A percentile compares a stretch with the other conserved stretches of the same genome.
Conservation (phyloP, 2,113 vertebrate genomes). For the Leptodactylus fuscus region DNA sequence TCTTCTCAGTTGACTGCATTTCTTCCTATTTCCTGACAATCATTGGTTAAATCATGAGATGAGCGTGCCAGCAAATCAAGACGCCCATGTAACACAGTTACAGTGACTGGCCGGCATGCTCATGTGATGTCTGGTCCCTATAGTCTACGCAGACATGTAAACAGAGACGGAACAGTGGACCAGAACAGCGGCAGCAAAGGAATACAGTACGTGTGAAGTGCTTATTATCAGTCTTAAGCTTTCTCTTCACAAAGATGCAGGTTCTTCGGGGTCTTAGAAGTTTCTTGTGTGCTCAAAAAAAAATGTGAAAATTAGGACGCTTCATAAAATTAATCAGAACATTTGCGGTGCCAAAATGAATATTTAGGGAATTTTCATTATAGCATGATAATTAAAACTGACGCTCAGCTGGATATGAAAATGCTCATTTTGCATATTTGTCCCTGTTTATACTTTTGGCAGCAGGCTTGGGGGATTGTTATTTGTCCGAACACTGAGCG, state of each 20-base stretch:
- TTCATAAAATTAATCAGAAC: neutral
- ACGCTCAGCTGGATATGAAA: neutral
- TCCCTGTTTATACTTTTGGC: neutral
- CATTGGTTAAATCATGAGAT: too few species aligned
- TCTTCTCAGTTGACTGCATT: too few species aligned
- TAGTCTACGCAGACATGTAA: too few species aligned
- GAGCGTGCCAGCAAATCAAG: too few species aligned
- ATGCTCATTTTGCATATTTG: neutral
- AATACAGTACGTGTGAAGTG: neutral
- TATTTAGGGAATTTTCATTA: neutral
- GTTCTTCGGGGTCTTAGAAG: neutral
- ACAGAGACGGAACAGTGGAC: too few species aligned
- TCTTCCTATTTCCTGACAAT: too few species aligned
- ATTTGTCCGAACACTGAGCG: neutral
- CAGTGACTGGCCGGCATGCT: too few species aligned
- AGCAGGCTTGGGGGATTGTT: neutral
- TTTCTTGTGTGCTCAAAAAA: too few species aligned
- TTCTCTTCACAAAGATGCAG: neutral
- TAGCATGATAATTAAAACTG: neutral
- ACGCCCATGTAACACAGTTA: too few species aligned
- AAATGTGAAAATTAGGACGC: neutral
- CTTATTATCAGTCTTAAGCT: neutral
- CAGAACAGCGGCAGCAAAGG: too few species aligned
- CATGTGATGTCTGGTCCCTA: too few species aligned
- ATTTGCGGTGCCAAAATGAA: neutral